Evolutionary conservation across 1,140 invertebrate species (phyloP).

Genomic region (Liolophura sinensis): DNA sequence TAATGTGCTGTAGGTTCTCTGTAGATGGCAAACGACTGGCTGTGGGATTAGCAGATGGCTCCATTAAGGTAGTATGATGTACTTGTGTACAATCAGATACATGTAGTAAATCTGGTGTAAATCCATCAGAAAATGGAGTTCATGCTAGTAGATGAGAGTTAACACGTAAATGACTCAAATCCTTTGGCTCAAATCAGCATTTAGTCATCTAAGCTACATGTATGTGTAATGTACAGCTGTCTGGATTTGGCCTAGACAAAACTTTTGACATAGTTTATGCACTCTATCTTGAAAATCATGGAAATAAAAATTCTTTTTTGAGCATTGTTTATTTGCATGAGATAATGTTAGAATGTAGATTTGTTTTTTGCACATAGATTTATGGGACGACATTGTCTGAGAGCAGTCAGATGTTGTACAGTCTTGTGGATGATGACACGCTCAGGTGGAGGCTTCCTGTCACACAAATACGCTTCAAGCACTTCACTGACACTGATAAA

Average conservation of each 20-base stretch:
- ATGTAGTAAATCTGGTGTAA: not conserved
- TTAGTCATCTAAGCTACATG: too few relatives aligned
- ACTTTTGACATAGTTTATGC: not conserved
- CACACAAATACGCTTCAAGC: slow-evolving; percentile 42
- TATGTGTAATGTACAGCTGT: not conserved
- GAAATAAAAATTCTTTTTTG: not conserved
- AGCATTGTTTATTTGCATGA: too few relatives aligned
- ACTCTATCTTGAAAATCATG: not conserved
- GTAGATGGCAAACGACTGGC: slow-evolving; percentile 37
- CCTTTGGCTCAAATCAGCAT: too few relatives aligned
- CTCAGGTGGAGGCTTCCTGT: slow-evolving; percentile 33
- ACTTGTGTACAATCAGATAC: not conserved
- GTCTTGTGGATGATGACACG: slow-evolving; percentile 37
- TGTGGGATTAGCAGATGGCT: slow-evolving; percentile 41
- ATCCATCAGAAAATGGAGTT: not conserved
- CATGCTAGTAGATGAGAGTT: too few relatives aligned
- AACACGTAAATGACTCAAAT: too few relatives aligned
- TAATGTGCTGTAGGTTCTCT: slow-evolving; percentile 47
- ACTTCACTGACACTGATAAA: slow-evolving; percentile 20
- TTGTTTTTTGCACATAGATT: slow-evolving; percentile 18
- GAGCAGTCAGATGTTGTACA: slow-evolving; percentile 22
- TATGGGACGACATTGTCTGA: slow-evolving; percentile 15
- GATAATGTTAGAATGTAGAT: too few relatives aligned
- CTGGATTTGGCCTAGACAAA: not conserved
- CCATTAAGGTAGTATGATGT: slow-evolving; percentile 36